These are phyloP conservation scores for Pandemis corylana DNA, from an alignment of 2,888 invertebrate genomes.

Conservation along the genomic window DNA sequence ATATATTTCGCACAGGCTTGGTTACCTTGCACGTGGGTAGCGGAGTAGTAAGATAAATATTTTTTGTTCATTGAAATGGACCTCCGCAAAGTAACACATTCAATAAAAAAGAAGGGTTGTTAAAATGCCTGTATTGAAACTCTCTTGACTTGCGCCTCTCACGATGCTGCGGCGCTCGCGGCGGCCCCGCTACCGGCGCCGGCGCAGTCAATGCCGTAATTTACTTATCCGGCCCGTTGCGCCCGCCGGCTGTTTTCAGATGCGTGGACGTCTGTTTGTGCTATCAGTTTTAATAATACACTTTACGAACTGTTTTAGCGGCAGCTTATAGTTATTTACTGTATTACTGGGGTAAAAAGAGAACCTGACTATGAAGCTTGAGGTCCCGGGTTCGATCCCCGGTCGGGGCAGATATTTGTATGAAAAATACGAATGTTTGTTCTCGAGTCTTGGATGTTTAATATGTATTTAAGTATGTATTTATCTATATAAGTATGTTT, in stretches of 20 bases:
- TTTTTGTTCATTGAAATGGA: too few relatives aligned
- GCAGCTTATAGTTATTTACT: background rate
- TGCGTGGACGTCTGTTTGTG: constrained; percentile 14
- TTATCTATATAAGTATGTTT: too few relatives aligned
- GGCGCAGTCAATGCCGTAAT: constrained; percentile 37
- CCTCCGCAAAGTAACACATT: too few relatives aligned
- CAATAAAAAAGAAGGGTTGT: background rate
- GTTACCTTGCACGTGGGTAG: too few relatives aligned
- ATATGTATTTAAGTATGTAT: too few relatives aligned
- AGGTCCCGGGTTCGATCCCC: too few relatives aligned
- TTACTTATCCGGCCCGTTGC: constrained; percentile 44
- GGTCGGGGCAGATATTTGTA: too few relatives aligned
- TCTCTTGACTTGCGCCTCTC: constrained; percentile 5
- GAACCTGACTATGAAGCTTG: too few relatives aligned
- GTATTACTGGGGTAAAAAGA: background rate
- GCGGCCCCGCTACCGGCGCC: constrained; percentile 41
- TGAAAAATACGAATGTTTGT: too few relatives aligned
- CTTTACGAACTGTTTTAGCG: background rate
- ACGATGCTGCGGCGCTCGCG: constrained; percentile 29
- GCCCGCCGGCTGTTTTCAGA: constrained; percentile 17
- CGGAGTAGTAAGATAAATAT: too few relatives aligned
- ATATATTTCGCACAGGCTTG: too few relatives aligned
- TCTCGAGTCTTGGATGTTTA: too few relatives aligned
- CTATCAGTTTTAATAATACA: constrained; percentile 23
- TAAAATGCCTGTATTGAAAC: background rate